These are phyloP conservation scores for Drosophila pectinifera DNA, from an alignment of 1,140 invertebrate genomes.

Conservation along the genomic window DNA sequence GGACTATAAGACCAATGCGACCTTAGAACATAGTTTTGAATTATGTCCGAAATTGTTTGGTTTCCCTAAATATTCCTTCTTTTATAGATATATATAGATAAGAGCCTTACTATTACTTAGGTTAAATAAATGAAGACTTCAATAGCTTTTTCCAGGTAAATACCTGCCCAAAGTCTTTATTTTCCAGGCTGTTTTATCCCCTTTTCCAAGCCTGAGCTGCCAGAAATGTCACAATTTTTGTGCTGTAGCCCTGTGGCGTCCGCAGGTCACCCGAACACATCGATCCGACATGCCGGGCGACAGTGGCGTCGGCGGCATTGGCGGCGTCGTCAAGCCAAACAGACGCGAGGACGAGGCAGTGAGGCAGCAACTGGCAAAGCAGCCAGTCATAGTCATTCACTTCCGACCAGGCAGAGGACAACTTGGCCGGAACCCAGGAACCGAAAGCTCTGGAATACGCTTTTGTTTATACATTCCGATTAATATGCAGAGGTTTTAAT, in stretches of 20 bases:
- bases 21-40: too few species aligned
- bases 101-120: too few species aligned
- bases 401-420: constrained; percentile 44
- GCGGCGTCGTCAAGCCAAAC: constrained; percentile 73
- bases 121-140: too few species aligned
- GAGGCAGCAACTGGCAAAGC: constrained; percentile 69
- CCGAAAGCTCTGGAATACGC: constrained; percentile 14
- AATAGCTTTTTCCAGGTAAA: not conserved
- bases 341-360: constrained; percentile 52
- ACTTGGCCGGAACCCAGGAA: constrained; percentile 14
- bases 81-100: too few species aligned
- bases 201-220: too few species aligned
- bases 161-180: too few species aligned
- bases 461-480: constrained; percentile 20
- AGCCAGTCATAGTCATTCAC: constrained; percentile 57
- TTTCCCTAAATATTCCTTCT: too few species aligned
- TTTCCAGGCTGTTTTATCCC: not conserved
- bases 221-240: not conserved
- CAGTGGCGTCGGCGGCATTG: constrained; percentile 24
- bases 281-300: constrained; percentile 43
- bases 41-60: too few species aligned
- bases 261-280: constrained; percentile 44
- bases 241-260: constrained; percentile 34
- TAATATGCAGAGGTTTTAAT: constrained; percentile 61
- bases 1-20: too few species aligned